Conservation (phyloP, 2,888 invertebrate genomes). For the Diaprepes abbreviatus region DNA sequence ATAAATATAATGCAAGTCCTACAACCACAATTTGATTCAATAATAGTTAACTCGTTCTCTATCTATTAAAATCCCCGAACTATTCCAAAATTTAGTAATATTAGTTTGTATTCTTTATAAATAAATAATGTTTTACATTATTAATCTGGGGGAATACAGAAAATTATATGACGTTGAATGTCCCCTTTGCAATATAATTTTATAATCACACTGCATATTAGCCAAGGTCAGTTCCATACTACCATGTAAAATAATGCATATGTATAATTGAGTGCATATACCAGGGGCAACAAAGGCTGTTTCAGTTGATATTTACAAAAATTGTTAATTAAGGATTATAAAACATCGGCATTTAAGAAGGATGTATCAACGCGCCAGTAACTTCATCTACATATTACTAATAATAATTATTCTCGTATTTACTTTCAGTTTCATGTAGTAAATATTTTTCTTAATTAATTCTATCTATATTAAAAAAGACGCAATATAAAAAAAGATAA, state of each 20-base stretch:
- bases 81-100: too few relatives aligned
- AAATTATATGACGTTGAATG: slow-evolving; percentile 7
- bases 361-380: neutral
- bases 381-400: neutral
- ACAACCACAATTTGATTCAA: too few relatives aligned
- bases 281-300: neutral
- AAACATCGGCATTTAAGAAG: neutral
- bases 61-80: too few relatives aligned
- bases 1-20: too few relatives aligned
- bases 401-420: too few relatives aligned
- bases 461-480: too few relatives aligned
- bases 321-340: too few relatives aligned
- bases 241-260: slow-evolving; percentile 2
- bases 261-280: neutral
- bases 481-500: too few relatives aligned
- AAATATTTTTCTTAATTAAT: too few relatives aligned
- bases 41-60: too few relatives aligned
- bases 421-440: too few relatives aligned
- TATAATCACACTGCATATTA: slow-evolving; percentile 11
- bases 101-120: slow-evolving; percentile 2
- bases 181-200: slow-evolving; percentile 10
- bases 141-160: slow-evolving; percentile 8
- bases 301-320: too few relatives aligned
- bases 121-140: slow-evolving; percentile 17
- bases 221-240: slow-evolving; percentile 19